These are phyloP conservation scores for Leptopilina syphax DNA, from an alignment of 2,888 invertebrate genomes.

Conservation along the genomic window DNA sequence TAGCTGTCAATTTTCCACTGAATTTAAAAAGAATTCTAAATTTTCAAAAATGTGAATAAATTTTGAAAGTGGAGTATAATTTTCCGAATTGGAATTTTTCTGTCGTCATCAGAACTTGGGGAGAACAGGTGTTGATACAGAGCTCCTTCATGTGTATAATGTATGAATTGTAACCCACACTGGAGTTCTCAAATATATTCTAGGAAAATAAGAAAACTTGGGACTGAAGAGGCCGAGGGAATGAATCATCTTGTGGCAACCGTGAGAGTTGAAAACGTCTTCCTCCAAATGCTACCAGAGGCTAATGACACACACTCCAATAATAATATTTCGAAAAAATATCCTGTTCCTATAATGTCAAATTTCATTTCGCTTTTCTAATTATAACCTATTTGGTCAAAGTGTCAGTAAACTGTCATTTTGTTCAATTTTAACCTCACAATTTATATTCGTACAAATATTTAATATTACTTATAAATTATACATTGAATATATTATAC, in stretches of 20 bases:
- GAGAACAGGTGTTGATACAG: conserved; percentile 30
- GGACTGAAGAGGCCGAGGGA: conserved; percentile 10
- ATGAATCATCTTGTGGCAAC: conserved; percentile 47
- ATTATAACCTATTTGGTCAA: no score
- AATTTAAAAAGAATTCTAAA: no score
- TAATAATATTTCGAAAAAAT: background rate
- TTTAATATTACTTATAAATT: no score
- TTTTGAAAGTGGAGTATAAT: background rate
- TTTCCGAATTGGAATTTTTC: background rate
- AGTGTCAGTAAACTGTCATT: no score
- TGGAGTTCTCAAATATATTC: conserved; percentile 23
- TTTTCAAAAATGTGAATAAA: background rate
- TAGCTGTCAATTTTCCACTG: no score
- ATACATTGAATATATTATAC: no score
- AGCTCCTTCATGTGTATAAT: conserved; percentile 26
- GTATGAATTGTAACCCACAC: conserved; percentile 12
- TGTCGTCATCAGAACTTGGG: background rate
- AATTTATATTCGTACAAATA: no score
- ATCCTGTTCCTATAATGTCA: background rate
- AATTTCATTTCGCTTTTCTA: background rate
- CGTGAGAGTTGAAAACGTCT: conserved; percentile 17
- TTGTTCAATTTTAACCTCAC: no score
- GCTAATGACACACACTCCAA: background rate
- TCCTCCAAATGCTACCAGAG: background rate
- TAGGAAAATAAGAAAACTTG: conserved; percentile 45